Conservation (phyloP, 2,113 vertebrate genomes). For the Corynorhinus townsendii region DNA sequence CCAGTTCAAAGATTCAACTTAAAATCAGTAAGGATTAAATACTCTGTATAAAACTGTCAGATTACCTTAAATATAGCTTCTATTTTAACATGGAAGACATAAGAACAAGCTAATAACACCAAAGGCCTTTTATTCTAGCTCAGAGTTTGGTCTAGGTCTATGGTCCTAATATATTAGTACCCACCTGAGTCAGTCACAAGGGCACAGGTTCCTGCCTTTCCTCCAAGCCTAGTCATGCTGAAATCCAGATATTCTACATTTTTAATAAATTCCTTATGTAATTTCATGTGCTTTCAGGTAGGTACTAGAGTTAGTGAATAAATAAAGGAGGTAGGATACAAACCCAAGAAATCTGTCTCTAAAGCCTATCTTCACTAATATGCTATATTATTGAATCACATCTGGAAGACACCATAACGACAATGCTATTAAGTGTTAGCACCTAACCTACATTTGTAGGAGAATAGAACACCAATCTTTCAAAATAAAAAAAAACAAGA, state of each 20-base stretch:
- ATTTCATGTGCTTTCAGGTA: neutral
- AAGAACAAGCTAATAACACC: neutral
- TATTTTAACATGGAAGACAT: neutral
- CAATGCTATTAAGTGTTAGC: neutral
- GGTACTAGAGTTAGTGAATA: neutral
- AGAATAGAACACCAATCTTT: neutral
- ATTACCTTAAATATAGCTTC: neutral
- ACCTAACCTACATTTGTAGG: neutral
- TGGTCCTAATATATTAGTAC: neutral
- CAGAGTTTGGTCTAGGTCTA: neutral
- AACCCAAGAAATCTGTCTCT: neutral
- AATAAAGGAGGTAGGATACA: neutral
- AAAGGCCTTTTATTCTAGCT: neutral
- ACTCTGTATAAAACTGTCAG: neutral
- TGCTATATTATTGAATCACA: neutral
- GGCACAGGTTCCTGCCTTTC: neutral
- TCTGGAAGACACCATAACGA: neutral
- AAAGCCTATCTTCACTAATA: neutral
- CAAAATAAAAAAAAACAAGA: slow-evolving; percentile 34
- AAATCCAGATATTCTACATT: slow-evolving; percentile 13
- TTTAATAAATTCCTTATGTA: neutral
- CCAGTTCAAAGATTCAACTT: neutral
- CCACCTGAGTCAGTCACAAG: neutral
- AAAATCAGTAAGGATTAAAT: neutral
- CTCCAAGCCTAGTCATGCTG: neutral